Conservation (phyloP, 2,797 vertebrate species). For the Alauda arvensis region DNA sequence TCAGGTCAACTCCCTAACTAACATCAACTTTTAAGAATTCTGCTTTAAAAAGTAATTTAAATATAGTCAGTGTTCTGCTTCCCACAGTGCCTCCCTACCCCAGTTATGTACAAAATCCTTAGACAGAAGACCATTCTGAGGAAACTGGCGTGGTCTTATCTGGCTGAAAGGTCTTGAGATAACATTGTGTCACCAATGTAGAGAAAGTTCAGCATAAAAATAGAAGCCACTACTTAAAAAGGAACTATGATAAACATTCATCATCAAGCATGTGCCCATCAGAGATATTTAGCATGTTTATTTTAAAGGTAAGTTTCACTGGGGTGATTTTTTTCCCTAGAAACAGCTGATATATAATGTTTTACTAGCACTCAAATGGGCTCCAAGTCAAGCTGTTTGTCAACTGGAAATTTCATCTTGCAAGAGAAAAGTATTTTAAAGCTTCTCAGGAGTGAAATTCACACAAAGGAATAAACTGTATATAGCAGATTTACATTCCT, state of each 20-base stretch:
- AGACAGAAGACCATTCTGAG: not conserved
- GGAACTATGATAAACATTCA: not conserved
- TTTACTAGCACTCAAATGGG: not conserved
- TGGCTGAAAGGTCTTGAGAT: constrained; percentile 29
- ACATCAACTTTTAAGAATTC: not conserved
- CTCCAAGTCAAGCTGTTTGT: constrained; percentile 1
- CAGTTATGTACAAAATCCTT: not conserved
- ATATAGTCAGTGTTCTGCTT: not conserved
- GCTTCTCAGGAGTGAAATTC: not conserved
- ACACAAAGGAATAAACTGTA: not conserved
- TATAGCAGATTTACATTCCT: not conserved
- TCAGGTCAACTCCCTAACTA: not conserved
- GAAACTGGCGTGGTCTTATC: constrained; percentile 10
- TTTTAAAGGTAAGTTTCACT: not conserved
- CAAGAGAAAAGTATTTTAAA: constrained; percentile 8
- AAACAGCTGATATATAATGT: not conserved
- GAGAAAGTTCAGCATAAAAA: constrained; percentile 45
- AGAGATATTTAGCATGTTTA: not conserved
- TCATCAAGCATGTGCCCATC: not conserved
- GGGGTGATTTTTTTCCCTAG: not conserved
- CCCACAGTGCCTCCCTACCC: not conserved
- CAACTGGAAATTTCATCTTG: not conserved
- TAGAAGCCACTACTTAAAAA: constrained; percentile 14
- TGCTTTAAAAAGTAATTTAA: not conserved
- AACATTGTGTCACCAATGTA: constrained; percentile 24